Evolutionary conservation across 2,888 invertebrate species (phyloP).

Genomic region (Cephus nigrinus): DNA sequence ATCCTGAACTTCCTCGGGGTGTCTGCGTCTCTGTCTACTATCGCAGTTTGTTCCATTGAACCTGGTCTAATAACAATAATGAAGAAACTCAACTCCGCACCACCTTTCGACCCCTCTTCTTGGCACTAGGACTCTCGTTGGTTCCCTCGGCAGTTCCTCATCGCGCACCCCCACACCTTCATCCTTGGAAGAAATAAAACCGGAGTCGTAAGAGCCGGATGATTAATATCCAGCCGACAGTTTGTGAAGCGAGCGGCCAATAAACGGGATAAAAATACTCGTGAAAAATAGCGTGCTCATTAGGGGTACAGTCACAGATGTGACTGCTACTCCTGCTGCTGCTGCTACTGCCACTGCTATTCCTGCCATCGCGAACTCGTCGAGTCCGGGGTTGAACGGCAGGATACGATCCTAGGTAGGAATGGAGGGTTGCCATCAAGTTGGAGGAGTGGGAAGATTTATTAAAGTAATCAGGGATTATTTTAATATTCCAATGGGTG

Average conservation of each 20-base stretch:
- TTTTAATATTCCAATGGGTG: conserved; percentile 62
- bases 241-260: conserved; percentile 65
- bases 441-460: conserved; percentile 49
- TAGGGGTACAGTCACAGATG: conserved; percentile 66
- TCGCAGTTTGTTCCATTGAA: conserved; percentile 16
- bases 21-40: background rate
- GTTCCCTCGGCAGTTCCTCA: conserved; percentile 16
- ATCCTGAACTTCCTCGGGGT: background rate
- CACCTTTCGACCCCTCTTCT: conserved; percentile 16
- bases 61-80: conserved; percentile 49
- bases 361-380: conserved; percentile 11
- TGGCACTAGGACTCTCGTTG: conserved; percentile 24
- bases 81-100: conserved; percentile 37
- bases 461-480: conserved; percentile 64
- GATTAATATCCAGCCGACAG: conserved; percentile 67
- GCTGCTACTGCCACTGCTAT: conserved; percentile 12
- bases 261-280: conserved; percentile 67
- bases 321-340: conserved; percentile 47
- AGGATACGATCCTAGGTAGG: conserved; percentile 1
- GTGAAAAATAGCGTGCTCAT: conserved; percentile 67
- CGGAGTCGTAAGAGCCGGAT: conserved; percentile 60
- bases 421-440: conserved; percentile 29
- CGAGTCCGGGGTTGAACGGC: background rate
- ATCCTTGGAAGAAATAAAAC: conserved; percentile 61
- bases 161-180: conserved; percentile 41